These are phyloP conservation scores for Synanthedon andrenaeformis DNA, from an alignment of 2,888 invertebrate genomes.

Conservation along the genomic window DNA sequence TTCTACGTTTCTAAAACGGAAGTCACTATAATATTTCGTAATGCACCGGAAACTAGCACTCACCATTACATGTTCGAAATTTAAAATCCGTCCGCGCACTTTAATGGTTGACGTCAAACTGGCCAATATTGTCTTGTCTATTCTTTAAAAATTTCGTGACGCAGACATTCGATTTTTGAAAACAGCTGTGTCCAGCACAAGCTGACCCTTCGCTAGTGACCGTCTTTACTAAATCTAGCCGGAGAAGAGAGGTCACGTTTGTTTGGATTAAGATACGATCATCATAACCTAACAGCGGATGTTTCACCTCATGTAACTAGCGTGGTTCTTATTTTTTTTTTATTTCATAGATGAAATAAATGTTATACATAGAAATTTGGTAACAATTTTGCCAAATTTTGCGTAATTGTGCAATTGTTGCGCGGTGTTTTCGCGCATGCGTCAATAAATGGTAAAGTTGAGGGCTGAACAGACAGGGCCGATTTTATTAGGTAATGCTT, in stretches of 20 bases:
- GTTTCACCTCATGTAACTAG: no score
- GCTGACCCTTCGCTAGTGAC: neutral
- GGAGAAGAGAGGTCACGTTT: no score
- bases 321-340: no score
- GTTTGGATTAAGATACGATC: no score
- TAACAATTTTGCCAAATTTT: no score
- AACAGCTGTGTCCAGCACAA: conserved; percentile 48
- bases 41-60: conserved; percentile 27
- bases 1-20: conserved; percentile 17
- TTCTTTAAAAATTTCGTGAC: conserved; percentile 17
- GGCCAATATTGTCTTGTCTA: conserved; percentile 7
- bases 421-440: conserved; percentile 36
- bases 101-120: conserved; percentile 48
- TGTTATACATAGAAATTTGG: no score
- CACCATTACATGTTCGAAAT: conserved; percentile 57
- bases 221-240: no score
- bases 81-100: conserved; percentile 35
- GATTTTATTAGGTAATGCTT: no score
- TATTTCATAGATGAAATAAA: no score
- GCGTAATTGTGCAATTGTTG: no score
- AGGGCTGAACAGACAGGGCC: conserved; percentile 6
- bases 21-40: conserved; percentile 25
- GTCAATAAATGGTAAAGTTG: conserved; percentile 49
- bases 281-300: no score
- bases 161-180: conserved; percentile 50